These are phyloP conservation scores for Poecilia gillii DNA, from an alignment of 2,797 vertebrate species.

Conservation along the genomic window DNA sequence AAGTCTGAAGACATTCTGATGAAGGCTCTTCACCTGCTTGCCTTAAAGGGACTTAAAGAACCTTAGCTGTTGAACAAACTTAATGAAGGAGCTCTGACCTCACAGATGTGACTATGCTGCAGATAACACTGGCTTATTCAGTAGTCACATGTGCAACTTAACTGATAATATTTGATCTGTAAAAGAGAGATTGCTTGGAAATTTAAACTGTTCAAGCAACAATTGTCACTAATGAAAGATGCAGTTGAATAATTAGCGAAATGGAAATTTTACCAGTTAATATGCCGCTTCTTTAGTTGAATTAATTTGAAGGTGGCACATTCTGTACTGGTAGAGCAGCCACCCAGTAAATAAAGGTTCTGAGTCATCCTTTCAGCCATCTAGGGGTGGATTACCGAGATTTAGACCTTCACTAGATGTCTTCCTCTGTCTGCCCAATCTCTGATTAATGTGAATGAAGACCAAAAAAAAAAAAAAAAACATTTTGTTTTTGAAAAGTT, in stretches of 20 bases:
- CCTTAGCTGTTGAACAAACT: not conserved
- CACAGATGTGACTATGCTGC: not conserved
- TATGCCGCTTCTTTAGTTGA: not conserved
- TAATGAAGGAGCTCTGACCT: not conserved
- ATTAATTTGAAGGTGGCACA: not conserved
- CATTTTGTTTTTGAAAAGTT: not conserved
- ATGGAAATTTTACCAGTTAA: not conserved
- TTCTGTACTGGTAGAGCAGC: not conserved
- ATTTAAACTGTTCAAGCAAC: not conserved
- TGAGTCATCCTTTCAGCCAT: not conserved
- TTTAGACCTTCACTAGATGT: not conserved
- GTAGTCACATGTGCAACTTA: not conserved
- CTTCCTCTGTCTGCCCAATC: not conserved
- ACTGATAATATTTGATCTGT: not conserved
- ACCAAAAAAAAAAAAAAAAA: not conserved
- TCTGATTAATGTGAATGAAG: not conserved
- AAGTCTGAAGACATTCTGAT: not conserved
- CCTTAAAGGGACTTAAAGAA: not conserved
- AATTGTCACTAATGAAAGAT: not conserved
- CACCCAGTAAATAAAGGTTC: not conserved
- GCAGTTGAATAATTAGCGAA: not conserved
- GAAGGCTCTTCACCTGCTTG: not conserved
- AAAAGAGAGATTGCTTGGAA: not conserved
- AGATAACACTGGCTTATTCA: not conserved
- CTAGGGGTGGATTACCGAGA: not conserved